phyloP scores from a whole-genome alignment of 2,888 invertebrate species.

The Cloeon dipterum region DNA sequence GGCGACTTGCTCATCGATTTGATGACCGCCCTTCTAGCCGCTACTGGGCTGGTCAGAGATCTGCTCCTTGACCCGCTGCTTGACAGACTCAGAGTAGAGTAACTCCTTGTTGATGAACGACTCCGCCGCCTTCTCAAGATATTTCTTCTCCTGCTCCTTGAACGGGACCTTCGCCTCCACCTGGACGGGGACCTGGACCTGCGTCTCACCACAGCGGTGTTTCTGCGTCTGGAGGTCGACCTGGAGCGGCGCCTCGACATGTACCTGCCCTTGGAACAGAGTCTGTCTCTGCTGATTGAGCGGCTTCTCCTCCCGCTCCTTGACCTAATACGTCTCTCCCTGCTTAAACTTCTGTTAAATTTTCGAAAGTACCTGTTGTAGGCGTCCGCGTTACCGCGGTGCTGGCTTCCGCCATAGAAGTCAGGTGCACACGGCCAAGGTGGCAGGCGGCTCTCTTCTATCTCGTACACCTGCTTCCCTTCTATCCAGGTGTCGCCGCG shows the following conservation, averaged over 20 bases:
- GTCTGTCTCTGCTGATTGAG: neutral
- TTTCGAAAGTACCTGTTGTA: too few relatives aligned
- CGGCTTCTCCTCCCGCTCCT: conserved; percentile 11
- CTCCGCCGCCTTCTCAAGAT: neutral
- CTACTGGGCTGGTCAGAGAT: too few relatives aligned
- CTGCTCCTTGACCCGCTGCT: neutral
- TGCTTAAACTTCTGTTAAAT: neutral
- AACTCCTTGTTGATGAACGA: neutral
- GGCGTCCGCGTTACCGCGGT: too few relatives aligned
- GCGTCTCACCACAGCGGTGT: conserved; percentile 10
- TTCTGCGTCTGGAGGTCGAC: neutral
- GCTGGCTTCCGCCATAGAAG: too few relatives aligned
- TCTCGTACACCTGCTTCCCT: too few relatives aligned
- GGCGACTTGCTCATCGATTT: too few relatives aligned
- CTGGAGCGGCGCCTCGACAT: neutral
- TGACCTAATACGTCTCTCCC: neutral
- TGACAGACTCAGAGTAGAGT: too few relatives aligned
- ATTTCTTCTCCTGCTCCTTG: conserved; percentile 3
- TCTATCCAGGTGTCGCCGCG: too few relatives aligned
- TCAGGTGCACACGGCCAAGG: too few relatives aligned
- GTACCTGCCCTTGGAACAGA: neutral
- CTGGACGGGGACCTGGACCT: conserved; percentile 8
- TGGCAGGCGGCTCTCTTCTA: too few relatives aligned
- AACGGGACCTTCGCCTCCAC: conserved; percentile 7
- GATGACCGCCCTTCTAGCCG: too few relatives aligned